Percentiles rank a stretch among this genome's conserved stretches.
These are phyloP conservation scores for Ormyrus nitidulus DNA, from an alignment of 2,888 invertebrate species.

Conservation along the genomic window DNA sequence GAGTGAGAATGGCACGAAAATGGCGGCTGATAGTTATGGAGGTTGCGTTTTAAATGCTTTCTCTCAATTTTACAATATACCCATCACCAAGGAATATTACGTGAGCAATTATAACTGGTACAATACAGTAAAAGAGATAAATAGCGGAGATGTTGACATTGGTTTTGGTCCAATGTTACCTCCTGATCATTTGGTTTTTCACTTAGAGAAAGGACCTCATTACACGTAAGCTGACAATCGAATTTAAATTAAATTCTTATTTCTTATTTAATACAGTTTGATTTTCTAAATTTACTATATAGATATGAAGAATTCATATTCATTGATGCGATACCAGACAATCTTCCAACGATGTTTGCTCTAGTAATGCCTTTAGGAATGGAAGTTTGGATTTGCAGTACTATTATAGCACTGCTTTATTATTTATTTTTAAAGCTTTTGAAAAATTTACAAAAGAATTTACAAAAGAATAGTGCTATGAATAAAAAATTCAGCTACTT, in stretches of 20 bases:
- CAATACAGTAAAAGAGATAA: neutral
- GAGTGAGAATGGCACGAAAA: slow-evolving; percentile 2
- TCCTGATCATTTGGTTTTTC: neutral
- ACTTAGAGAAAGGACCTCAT: slow-evolving; percentile 22
- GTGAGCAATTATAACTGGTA: slow-evolving; percentile 39
- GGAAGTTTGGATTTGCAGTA: slow-evolving; percentile 35
- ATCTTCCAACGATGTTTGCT: neutral
- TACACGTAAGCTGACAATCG: slow-evolving; percentile 25
- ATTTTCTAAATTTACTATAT: neutral
- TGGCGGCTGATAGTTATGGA: slow-evolving; percentile 28
- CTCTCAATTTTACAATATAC: slow-evolving; percentile 25
- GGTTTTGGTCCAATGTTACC: slow-evolving; percentile 37
- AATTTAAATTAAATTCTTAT: neutral
- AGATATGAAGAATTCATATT: slow-evolving; percentile 43
- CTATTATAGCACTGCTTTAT: neutral
- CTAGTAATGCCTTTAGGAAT: slow-evolving; percentile 15
- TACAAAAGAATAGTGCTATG: neutral
- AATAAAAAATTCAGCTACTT: neutral
- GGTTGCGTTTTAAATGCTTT: slow-evolving; percentile 32
- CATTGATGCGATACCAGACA: slow-evolving; percentile 23
- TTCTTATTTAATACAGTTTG: neutral
- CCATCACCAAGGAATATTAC: slow-evolving; percentile 16
- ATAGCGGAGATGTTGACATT: slow-evolving; percentile 17
- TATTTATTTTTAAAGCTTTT: slow-evolving; percentile 6
- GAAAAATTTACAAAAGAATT: neutral